Percentiles rank a stretch among this genome's conserved stretches.
Evolutionary conservation across 2,113 vertebrate species (phyloP).

Genomic region (Coregonus clupeaformis): DNA sequence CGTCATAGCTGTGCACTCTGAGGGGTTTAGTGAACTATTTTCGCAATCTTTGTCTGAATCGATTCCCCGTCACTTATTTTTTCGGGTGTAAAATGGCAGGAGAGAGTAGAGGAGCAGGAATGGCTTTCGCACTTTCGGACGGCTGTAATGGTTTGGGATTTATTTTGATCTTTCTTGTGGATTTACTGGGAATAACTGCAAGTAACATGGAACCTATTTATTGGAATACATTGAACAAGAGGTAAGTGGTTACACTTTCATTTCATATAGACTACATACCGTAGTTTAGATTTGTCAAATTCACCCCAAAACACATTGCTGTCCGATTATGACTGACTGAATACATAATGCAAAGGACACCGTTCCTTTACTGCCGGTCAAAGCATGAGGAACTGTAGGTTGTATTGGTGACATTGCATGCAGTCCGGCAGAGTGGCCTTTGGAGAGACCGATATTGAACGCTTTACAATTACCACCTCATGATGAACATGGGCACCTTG

Average conservation of each 20-base stretch:
- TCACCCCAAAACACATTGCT: neutral
- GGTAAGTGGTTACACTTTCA: conserved; percentile 30
- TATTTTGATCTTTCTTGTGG: conserved; percentile 41
- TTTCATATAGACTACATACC: neutral
- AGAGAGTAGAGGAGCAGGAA: conserved; percentile 23
- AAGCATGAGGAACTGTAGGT: neutral
- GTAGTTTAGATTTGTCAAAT: neutral
- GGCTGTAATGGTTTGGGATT: conserved; percentile 29
- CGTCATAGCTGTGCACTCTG: conserved; percentile 18
- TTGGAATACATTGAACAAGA: conserved; percentile 61
- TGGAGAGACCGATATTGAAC: neutral
- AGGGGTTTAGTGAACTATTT: conserved; percentile 31
- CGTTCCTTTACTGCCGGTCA: neutral
- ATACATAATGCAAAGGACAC: neutral
- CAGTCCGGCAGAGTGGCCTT: neutral
- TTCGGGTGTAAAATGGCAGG: conserved; percentile 29
- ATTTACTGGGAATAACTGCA: conserved; percentile 35
- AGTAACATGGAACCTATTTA: conserved; percentile 59
- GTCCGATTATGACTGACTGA: neutral
- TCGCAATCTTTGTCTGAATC: conserved; percentile 26
- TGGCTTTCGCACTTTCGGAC: conserved; percentile 24
- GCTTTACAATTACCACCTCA: neutral
- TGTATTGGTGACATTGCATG: neutral
- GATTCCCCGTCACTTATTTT: conserved; percentile 5
- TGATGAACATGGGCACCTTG: neutral